Percentiles rank a stretch among this genome's conserved stretches.
phyloP scores from a whole-genome alignment of 2,888 invertebrate species.

The Monopis laevigella region DNA sequence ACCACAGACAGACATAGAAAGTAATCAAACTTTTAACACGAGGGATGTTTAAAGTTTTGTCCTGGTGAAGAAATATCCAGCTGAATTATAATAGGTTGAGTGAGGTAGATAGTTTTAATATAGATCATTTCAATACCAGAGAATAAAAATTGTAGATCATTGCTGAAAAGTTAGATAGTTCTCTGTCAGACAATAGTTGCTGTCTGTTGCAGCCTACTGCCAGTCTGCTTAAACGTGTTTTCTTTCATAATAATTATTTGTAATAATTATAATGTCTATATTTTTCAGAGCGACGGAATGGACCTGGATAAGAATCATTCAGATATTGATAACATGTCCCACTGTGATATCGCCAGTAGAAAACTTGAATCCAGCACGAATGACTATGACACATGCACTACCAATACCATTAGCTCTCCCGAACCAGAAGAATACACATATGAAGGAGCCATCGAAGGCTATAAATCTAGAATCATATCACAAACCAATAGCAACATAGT shows the following conservation, averaged over 20 bases:
- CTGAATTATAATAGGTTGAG: too few species aligned
- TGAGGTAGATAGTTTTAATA: too few species aligned
- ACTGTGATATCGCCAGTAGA: constrained; percentile 48
- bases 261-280: background rate
- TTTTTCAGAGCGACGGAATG: constrained; percentile 70
- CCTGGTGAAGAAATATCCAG: too few species aligned
- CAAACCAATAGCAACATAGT: constrained; percentile 59
- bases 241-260: background rate
- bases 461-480: constrained; percentile 80
- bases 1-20: too few species aligned
- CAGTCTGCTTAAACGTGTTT: background rate
- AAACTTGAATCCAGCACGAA: constrained; percentile 61
- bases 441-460: constrained; percentile 87
- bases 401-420: constrained; percentile 73
- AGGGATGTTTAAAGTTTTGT: too few species aligned
- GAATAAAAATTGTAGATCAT: too few species aligned
- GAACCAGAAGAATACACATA: constrained; percentile 85
- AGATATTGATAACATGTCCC: constrained; percentile 58
- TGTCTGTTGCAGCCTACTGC: too few species aligned
- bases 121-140: too few species aligned
- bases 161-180: too few species aligned
- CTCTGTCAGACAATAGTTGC: too few species aligned
- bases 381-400: constrained; percentile 75
- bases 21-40: too few species aligned
- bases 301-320: constrained; percentile 64